Base-by-base conservation (phyloP, 2,113 vertebrate species). In the Australoheros scitulus region DNA sequence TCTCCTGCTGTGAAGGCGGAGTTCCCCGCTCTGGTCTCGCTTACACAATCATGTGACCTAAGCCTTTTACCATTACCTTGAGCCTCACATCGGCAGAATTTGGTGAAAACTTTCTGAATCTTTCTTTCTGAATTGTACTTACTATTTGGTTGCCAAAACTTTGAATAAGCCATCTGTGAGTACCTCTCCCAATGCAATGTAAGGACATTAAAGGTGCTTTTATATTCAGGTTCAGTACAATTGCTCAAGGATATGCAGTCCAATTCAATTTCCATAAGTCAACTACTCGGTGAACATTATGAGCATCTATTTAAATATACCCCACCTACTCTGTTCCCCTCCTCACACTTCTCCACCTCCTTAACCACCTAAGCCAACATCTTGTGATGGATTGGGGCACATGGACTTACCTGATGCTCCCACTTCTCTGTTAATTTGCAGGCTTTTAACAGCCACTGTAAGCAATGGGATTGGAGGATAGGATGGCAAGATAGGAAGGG, bases 241-340 rank as follows among this genome's bases (percentile, higher is more conserved):
- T 81, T 91, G 76, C 55, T 87, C 82, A 92, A 93, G 88, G 88
- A 84, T 32, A 87, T 65, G 8, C 15, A 2, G 8, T 85, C 65
- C 56, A 81, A 79, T 88, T 86, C 84, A 87, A 86, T 90, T 82
- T 86, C 84, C 56, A 65, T 87, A 76, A 88, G 60, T 78, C 86
- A 82, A n/a, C 68, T 15, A 75, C 85, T 79, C 6, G 63, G 38
- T 76, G 59, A 85, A 65, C 60, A 79, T 84, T 81, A 86, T 32
- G 38, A 43, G 29, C 57, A 72, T 22, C 20, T 76, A 38, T 86
- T 87, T 87, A 76, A 79, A 87, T 61, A 80, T 57, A 43, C 24
- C 22, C 17, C n/a, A 41, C 64, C 3, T 8, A 38, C 14, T 55
- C 29, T 56, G 13, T 56, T 36, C 17, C n/a, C 10, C 0, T 7